Evolutionary conservation across 2,113 vertebrate species (phyloP).

Genomic region (Clarias batrachus): DNA sequence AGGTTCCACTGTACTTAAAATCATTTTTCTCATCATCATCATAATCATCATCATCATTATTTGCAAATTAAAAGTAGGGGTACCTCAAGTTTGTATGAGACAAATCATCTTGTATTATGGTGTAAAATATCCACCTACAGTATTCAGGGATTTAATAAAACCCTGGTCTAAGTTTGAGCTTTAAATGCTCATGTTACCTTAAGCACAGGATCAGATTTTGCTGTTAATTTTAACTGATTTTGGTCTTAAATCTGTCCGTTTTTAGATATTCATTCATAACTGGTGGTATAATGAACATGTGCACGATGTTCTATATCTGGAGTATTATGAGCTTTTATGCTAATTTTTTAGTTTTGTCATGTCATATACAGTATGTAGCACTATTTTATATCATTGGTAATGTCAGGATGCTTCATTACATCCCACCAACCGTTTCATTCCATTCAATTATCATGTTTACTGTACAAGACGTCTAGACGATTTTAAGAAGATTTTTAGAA

Average conservation of each 20-base stretch:
- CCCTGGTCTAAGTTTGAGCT: neutral
- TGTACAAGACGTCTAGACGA: slow-evolving; percentile 12
- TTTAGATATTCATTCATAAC: neutral
- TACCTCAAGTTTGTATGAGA: neutral
- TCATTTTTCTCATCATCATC: neutral
- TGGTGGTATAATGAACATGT: neutral
- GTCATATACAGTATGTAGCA: neutral
- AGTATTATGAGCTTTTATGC: neutral
- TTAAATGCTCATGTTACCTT: neutral
- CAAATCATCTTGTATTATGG: neutral
- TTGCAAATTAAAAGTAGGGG: neutral
- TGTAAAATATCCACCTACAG: neutral
- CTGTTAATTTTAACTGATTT: slow-evolving; percentile 2
- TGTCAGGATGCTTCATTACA: neutral
- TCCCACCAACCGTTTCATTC: neutral
- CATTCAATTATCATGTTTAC: neutral
- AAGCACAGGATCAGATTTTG: neutral
- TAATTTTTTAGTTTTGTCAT: neutral
- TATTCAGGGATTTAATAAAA: neutral
- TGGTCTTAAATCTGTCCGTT: neutral
- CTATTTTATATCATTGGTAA: neutral
- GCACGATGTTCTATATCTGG: neutral
- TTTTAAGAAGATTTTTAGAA: neutral
- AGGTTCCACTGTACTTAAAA: neutral
- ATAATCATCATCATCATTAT: neutral